A percentile compares a stretch with the other conserved stretches of the same genome.
phyloP scores from a whole-genome alignment of 2,113 vertebrate species.

The Hassar affinis region DNA sequence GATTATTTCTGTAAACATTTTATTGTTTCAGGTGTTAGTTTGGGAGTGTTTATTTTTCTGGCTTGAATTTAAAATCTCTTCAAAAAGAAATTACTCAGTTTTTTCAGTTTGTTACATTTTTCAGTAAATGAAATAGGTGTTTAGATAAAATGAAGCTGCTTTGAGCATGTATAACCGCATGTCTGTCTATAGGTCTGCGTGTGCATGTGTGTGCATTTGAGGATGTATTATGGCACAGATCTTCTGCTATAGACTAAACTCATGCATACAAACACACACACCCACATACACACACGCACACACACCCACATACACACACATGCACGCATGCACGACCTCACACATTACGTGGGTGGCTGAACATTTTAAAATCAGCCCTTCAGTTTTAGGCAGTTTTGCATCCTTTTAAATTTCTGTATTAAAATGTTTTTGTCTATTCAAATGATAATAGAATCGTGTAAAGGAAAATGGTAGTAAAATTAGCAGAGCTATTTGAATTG shows the following conservation, averaged over 20 bases:
- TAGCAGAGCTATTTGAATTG: background rate
- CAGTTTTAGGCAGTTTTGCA: background rate
- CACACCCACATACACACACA: conserved; percentile 36
- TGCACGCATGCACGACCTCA: conserved; percentile 30
- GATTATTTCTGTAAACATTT: background rate
- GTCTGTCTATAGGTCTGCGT: conserved; percentile 32
- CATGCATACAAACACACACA: conserved; percentile 22
- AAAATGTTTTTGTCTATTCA: conserved; percentile 10
- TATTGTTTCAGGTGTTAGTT: background rate
- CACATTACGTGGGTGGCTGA: conserved; percentile 30
- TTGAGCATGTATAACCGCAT: background rate
- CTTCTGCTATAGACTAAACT: conserved; percentile 22
- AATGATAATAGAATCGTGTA: background rate
- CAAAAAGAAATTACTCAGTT: background rate
- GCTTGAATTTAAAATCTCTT: background rate
- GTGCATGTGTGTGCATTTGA: conserved; percentile 45
- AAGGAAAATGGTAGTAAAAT: conserved; percentile 13
- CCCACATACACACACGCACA: conserved; percentile 43
- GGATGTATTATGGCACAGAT: conserved; percentile 50
- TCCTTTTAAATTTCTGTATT: background rate
- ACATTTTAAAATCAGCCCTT: background rate
- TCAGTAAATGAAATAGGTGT: background rate
- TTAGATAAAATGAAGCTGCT: background rate
- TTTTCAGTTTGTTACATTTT: conserved; percentile 41
- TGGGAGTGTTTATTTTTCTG: background rate